Evolutionary conservation across 2,888 invertebrate genomes (phyloP), one percentile per base, ranked within the genome.

Genomic region (Nymphalis polychloros): DNA sequence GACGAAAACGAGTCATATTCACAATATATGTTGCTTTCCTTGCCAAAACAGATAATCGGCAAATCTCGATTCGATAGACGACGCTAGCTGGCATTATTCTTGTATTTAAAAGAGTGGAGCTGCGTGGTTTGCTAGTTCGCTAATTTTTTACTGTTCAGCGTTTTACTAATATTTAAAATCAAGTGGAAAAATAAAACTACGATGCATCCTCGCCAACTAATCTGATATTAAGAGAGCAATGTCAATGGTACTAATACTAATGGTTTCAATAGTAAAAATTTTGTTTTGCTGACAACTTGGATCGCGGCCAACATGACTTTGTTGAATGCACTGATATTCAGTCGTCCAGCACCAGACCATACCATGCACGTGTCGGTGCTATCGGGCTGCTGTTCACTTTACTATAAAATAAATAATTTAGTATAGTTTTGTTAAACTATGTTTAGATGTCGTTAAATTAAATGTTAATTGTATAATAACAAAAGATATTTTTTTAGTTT

Each of bases 271-370:
- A 68, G 55, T 63, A 52, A 59, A 27, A 47, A 23, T 64, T 53
- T 60, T 53, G 63, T 68, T 59, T 68, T 47, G 35, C n/a, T 59
- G 59, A 53, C 59, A 60, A 53, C 13, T 68, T 68, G 68, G 63
- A 68, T 23, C 35, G 16, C 47, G 17, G 59, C 68, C 64, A 68
- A 68, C 27, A 60, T 64, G 46, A 35, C 63, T 63, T 53, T 53
- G 63, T 49, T 46, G n/a, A 53, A 55, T 63, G 17, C 59, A 50
- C 49, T 41, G 20, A 52, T 64, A 46, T 49, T 59, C 23, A 48
- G 64, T 41, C 35, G 31, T 27, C 59, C 16, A 19, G 53, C 46
- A 53, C 6, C 17, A n/a, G 48, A 35, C 50, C n/a, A 50, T 50
- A 50, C 50, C 10, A 8, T 8, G 50, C 50, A 59, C 31, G 27